Evolutionary conservation across 2,113 vertebrate species (phyloP).

Genomic region (Plectropomus leopardus): DNA sequence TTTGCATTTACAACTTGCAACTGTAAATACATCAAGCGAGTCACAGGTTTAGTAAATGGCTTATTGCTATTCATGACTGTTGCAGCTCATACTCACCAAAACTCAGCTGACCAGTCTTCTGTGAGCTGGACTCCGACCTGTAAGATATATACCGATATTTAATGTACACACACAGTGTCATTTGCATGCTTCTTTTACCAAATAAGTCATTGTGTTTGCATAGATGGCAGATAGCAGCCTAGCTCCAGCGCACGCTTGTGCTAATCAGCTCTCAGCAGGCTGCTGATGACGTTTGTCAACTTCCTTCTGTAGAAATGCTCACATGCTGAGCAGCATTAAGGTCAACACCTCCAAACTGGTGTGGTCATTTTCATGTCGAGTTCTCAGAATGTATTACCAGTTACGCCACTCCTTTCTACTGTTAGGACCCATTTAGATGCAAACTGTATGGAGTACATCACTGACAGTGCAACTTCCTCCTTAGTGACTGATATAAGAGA

Average conservation of each 20-base stretch:
- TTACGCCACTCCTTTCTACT: not conserved
- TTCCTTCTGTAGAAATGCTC: slow-evolving; percentile 53
- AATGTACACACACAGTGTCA: not conserved
- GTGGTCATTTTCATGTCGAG: not conserved
- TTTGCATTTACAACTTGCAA: not conserved
- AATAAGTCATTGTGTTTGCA: slow-evolving; percentile 33
- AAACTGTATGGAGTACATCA: not conserved
- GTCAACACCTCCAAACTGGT: not conserved
- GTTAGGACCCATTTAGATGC: not conserved
- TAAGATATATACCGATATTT: slow-evolving; percentile 33
- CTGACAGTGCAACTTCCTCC: slow-evolving; percentile 14
- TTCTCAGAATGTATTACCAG: slow-evolving; percentile 17
- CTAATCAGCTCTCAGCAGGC: slow-evolving; percentile 31
- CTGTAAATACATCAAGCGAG: not conserved
- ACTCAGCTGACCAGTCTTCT: slow-evolving; percentile 60
- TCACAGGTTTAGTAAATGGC: not conserved
- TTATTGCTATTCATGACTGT: not conserved
- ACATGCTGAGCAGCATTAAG: not conserved
- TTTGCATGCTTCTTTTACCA: slow-evolving; percentile 36
- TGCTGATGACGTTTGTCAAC: slow-evolving; percentile 7
- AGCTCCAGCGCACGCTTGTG: not conserved
- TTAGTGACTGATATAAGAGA: not conserved
- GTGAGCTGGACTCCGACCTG: slow-evolving; percentile 65
- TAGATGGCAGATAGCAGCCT: slow-evolving; percentile 14
- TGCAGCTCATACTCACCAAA: slow-evolving; percentile 75